A percentile compares a stretch with the other conserved stretches of the same genome.
These are phyloP conservation scores for Argyrosomus regius DNA, from an alignment of 2,797 vertebrate genomes.

Conservation along the genomic window DNA sequence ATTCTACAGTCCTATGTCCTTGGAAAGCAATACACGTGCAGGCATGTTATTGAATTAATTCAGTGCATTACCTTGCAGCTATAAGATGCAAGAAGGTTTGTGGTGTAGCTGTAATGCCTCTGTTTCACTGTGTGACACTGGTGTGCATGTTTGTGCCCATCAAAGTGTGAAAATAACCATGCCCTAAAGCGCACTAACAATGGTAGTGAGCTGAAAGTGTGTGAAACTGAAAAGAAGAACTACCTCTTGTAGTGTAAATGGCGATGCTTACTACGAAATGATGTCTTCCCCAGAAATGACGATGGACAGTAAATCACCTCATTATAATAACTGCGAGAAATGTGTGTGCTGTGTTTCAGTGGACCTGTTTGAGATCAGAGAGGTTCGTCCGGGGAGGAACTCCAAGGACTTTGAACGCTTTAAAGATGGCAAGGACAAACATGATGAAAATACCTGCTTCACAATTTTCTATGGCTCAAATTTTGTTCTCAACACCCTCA, in stretches of 20 bases:
- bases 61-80: neutral
- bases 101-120: neutral
- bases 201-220: neutral
- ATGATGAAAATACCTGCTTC: conserved; percentile 88
- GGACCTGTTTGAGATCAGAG: conserved; percentile 95
- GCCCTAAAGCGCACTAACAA: neutral
- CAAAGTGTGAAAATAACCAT: neutral
- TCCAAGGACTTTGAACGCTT: conserved; percentile 96
- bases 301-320: neutral
- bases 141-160: neutral
- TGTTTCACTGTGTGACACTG: neutral
- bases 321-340: neutral
- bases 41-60: neutral
- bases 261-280: neutral
- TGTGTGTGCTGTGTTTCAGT: conserved; percentile 82
- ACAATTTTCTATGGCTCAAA: conserved; percentile 94
- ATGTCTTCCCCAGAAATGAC: no score
- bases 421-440: conserved; percentile 87
- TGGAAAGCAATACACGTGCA: no score
- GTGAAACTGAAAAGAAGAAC: conserved; percentile 2
- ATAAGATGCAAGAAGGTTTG: neutral
- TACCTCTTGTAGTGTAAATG: neutral
- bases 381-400: conserved; percentile 93
- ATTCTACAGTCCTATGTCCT: neutral
- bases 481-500: conserved; percentile 96